phyloP scores from a whole-genome alignment of 92 coral and sea anemone species.

The Phenganax stokvisi region DNA sequence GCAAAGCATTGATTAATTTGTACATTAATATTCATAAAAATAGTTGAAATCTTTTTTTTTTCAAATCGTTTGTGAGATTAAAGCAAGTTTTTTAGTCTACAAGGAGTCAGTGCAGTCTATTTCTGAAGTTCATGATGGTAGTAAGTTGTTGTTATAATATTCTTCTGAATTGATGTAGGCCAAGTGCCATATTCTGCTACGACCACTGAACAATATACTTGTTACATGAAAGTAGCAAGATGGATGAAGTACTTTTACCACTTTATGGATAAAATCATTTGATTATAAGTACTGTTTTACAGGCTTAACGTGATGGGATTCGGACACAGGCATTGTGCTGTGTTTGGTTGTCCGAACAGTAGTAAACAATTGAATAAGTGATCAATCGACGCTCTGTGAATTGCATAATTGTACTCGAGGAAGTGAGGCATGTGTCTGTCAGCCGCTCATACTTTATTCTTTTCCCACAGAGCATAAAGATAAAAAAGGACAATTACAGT shows the following conservation, averaged over 20 bases:
- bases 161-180: no score
- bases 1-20: neutral
- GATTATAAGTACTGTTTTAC: neutral
- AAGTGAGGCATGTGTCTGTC: no score
- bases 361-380: neutral
- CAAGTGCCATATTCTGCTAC: neutral
- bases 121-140: no score
- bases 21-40: neutral
- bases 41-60: no score
- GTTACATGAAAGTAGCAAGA: neutral
- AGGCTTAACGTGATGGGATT: neutral
- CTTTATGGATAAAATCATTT: neutral
- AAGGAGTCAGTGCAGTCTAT: no score
- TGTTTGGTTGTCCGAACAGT: conserved; percentile 52
- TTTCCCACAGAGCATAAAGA: no score
- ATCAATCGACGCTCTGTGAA: no score
- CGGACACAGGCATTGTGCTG: conserved; percentile 50
- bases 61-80: neutral
- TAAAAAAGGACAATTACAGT: neutral
- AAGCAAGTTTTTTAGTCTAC: no score
- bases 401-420: no score
- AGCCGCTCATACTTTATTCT: no score
- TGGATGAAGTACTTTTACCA: no score
- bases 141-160: no score
- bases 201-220: neutral